A percentile compares a stretch with the other conserved stretches of the same genome.
phyloP scores from a whole-genome alignment of 2,113 vertebrate genomes.

The Phylloscopus trochiloides region DNA sequence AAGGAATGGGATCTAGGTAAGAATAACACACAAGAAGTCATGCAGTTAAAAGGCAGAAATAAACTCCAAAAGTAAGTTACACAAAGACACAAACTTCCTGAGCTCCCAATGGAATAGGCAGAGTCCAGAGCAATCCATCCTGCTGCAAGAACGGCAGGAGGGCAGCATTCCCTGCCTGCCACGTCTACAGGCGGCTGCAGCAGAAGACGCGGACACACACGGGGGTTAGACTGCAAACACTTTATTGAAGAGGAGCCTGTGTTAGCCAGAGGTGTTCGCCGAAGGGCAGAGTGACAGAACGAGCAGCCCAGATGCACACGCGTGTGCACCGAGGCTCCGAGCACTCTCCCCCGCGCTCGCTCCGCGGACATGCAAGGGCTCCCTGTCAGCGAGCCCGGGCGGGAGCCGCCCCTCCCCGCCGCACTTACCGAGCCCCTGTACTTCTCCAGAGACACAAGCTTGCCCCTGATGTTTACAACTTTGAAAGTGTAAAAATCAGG shows the following conservation, averaged over 20 bases:
- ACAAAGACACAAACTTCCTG: neutral
- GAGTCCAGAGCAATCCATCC: neutral
- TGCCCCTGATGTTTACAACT: constrained; percentile 93
- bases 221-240: neutral
- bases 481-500: constrained; percentile 91
- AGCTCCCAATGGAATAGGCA: neutral
- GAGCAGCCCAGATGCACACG: neutral
- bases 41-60: neutral
- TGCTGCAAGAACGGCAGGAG: neutral
- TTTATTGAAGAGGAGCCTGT: neutral
- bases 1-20: neutral
- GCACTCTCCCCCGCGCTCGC: neutral
- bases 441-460: constrained; percentile 93
- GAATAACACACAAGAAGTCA: neutral
- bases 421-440: constrained; percentile 96
- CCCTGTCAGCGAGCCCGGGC: neutral
- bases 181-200: constrained; percentile 52
- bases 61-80: neutral
- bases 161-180: constrained; percentile 9
- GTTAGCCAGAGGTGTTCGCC: neutral
- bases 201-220: neutral
- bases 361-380: constrained; percentile 12
- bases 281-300: neutral
- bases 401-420: neutral
- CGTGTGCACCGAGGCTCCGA: neutral